phyloP scores from a whole-genome alignment of 2,888 invertebrate species.

The Eilema depressum region DNA sequence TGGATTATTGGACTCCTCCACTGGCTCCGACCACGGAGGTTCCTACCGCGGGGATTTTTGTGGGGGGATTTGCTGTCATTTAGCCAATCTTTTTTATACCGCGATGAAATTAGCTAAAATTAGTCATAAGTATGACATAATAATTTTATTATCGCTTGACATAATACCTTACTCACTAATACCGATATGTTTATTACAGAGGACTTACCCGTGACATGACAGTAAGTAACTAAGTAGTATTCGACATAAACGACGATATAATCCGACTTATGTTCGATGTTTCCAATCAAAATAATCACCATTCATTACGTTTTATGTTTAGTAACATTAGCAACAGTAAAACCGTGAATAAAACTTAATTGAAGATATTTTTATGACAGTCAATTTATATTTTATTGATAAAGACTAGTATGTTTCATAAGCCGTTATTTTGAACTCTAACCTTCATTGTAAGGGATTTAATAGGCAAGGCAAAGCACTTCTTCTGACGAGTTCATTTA shows the following conservation, averaged over 20 bases:
- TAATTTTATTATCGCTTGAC: too few relatives aligned
- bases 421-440: background rate
- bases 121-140: too few relatives aligned
- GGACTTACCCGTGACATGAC: conserved; percentile 5
- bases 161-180: too few relatives aligned
- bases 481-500: background rate
- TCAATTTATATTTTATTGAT: conserved; percentile 43
- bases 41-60: too few relatives aligned
- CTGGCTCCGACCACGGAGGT: too few relatives aligned
- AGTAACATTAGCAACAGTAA: conserved; percentile 43
- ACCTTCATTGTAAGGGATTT: background rate
- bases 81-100: too few relatives aligned
- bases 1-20: too few relatives aligned
- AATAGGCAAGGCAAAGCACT: too few relatives aligned
- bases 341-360: conserved; percentile 48
- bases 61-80: too few relatives aligned
- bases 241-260: conserved; percentile 23
- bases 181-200: background rate
- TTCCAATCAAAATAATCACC: conserved; percentile 32
- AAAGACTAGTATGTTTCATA: conserved; percentile 5
- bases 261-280: conserved; percentile 24
- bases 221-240: conserved; percentile 12
- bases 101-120: too few relatives aligned
- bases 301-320: conserved; percentile 42
- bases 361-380: conserved; percentile 42